Evolutionary conservation across 2,113 vertebrate genomes (phyloP), one percentile per base, ranked within the genome.

Genomic region (Emydura subglobosa): DNA sequence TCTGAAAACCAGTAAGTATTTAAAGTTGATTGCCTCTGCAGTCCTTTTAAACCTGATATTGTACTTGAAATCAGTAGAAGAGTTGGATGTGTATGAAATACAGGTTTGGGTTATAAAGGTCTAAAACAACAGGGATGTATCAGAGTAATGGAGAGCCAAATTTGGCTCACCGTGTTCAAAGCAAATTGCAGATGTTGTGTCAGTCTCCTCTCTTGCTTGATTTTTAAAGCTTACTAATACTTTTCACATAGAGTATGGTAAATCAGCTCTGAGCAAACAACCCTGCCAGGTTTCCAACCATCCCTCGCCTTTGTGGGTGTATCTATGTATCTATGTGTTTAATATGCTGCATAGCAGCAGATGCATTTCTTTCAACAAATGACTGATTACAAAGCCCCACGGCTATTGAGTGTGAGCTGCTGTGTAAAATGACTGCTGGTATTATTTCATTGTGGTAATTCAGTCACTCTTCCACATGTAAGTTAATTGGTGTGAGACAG

Each of bases 181-280:
- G 83, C 79, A 92, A 74, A 39, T 7, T 92, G 12, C 5, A 84
- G 76, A 27, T 83, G 88, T 19, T 76, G 13, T 9, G 24, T 11
- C 39, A 47, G 24, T 78, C 2, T 11, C 79, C 86, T 88, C n/a
- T 89, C 16, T 31, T 85, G 68, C 78, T 51, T 2, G 79, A 49
- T 61, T 90, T 49, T 91, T 87, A 31, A 44, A 80, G 39, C 1
- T 53, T 89, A 59, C 42, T 86, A 53, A 87, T 78, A 87, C 1
- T 53, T 90, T 92, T 89, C 79, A 39, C 88, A 76, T 54, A 59
- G 1, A 22, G n/a, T 47, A 68, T 5, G 2, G 78, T 68, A 91
- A 92, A 88, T 25, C 31, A 90, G 12, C 31, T 94, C 61, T 87
- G 81, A 72, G 44, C 7, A 83, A 57, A 95, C 91, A 95, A 84